phyloP scores from a whole-genome alignment of 1,140 invertebrate species.

The Chironomus tepperi region DNA sequence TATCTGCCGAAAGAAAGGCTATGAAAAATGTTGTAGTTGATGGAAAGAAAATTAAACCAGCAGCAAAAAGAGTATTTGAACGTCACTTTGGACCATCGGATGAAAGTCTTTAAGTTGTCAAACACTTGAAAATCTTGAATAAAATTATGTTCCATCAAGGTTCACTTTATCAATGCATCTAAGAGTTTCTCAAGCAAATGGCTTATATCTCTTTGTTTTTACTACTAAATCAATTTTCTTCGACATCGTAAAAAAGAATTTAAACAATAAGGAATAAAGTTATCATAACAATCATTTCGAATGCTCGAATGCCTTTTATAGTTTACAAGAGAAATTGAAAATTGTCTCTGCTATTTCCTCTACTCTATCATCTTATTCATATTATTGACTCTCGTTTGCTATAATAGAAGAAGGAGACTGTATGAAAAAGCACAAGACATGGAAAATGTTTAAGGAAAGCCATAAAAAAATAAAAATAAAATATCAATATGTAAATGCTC shows the following conservation, averaged over 20 bases:
- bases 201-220: no score
- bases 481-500: slow-evolving; percentile 21
- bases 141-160: no score
- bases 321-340: background rate
- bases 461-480: slow-evolving; percentile 20
- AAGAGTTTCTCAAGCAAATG: no score
- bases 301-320: slow-evolving; percentile 12
- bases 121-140: background rate
- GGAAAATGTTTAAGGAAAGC: background rate
- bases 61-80: background rate
- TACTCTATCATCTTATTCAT: background rate
- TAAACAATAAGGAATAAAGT: background rate
- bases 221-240: background rate
- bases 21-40: background rate
- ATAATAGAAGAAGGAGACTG: background rate
- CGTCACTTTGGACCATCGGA: background rate
- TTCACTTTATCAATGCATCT: no score
- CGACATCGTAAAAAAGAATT: background rate
- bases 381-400: background rate
- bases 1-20: background rate
- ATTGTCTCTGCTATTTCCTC: slow-evolving; percentile 11
- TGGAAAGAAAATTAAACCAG: background rate
- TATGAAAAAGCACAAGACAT: background rate
- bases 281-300: slow-evolving; percentile 14
- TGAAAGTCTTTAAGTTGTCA: background rate